Evolutionary conservation across 2,888 invertebrate species (phyloP), one percentile per base, ranked within the genome.

Genomic region (Cataglyphis cursor): DNA sequence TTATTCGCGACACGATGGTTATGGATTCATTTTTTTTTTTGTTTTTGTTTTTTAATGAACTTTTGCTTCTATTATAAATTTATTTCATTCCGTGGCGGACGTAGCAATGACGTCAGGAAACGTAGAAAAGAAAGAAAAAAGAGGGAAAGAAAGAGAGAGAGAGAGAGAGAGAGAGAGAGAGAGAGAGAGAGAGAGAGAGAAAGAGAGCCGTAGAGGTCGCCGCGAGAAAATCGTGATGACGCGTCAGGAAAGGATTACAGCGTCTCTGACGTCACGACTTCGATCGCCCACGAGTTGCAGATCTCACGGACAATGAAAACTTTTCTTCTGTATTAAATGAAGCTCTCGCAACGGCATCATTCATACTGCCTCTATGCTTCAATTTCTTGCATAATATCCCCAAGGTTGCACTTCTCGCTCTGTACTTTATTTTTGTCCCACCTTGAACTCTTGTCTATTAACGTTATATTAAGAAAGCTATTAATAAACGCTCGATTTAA

Each of bases 371-470:
- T 80, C 44, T 70, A 70, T 59, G 59, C 78, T 80, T 80, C 78
- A 61, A n/a, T 70, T 80, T 80, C 78, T 80, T 80, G 78, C 78
- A 70, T 80, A 80, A 80, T 24, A 57, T 6, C 70, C 15, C 24
- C 78, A 80, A 80, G 78, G 78, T 80, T 80, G 70, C 59, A 24
- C 31, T 12, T 78, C 78, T 31, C 44, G 70, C 41, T 54, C 28
- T 31, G 70, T 44, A 38, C 65, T 80, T 80, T 70, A 80, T 80
- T 80, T 80, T 80, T 35, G 70, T 59, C 21, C 24, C 21, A 80
- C 78, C 78, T 80, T 80, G 78, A 80, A 80, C 78, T 80, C 78
- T 35, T 12, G 78, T 57, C 78, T 70, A 80, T 80, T 70, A 59
- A 70, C 38, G 78, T 48, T 80, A 70, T 70, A 80, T 80, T 70